Conservation (phyloP, 2,888 invertebrate species). For the Melinaea menophilus region DNA sequence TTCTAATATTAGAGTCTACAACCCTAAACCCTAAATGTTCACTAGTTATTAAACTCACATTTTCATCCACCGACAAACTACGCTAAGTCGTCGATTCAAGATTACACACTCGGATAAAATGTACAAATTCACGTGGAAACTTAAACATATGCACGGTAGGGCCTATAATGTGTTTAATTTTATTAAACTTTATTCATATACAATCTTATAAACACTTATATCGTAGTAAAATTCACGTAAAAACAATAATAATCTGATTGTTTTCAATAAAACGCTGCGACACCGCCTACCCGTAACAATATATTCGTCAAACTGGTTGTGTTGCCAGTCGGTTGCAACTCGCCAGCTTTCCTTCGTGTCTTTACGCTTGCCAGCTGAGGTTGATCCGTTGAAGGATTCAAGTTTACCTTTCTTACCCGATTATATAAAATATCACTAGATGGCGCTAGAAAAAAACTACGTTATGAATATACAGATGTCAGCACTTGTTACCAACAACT, state of each 20-base stretch:
- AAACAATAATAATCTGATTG: slow-evolving; percentile 70
- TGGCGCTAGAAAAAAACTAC: background rate
- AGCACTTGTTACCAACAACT: background rate
- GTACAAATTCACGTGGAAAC: slow-evolving; percentile 59
- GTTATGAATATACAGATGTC: background rate
- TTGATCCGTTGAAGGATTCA: background rate
- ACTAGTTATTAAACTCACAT: slow-evolving; percentile 65
- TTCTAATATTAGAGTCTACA: no score
- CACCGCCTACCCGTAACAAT: slow-evolving; percentile 48
- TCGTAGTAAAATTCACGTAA: slow-evolving; percentile 58
- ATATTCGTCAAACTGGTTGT: slow-evolving; percentile 63
- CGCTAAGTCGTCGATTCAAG: slow-evolving; percentile 67
- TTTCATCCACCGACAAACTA: slow-evolving; percentile 66
- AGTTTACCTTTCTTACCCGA: background rate
- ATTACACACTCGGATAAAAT: slow-evolving; percentile 69
- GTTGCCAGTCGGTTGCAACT: slow-evolving; percentile 24
- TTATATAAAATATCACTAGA: background rate
- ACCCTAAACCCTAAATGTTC: slow-evolving; percentile 51
- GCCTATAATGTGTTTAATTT: slow-evolving; percentile 34
- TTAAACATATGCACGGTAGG: slow-evolving; percentile 41
- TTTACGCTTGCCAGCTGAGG: slow-evolving; percentile 10
- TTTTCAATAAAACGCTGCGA: slow-evolving; percentile 45
- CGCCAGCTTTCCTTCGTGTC: slow-evolving; percentile 25
- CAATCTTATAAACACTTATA: slow-evolving; percentile 35
- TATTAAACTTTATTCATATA: slow-evolving; percentile 49